Evolutionary conservation across 1,140 invertebrate genomes (phyloP).

Genomic region (Heterodera carotae): DNA sequence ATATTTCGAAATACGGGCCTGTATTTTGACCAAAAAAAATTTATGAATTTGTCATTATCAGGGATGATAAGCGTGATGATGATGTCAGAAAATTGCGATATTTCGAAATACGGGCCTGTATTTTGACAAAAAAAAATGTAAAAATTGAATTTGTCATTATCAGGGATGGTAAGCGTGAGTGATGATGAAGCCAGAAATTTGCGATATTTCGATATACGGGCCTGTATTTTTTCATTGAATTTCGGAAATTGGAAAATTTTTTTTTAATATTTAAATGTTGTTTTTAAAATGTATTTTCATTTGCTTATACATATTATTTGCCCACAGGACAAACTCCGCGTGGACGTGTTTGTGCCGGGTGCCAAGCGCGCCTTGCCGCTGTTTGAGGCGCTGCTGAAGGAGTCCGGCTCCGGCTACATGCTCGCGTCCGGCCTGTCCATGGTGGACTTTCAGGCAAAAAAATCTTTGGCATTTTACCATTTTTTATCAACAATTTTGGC

Average conservation of each 20-base stretch:
- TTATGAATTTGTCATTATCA: neutral
- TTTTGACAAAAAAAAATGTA: no score
- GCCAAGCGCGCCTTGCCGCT: conserved; percentile 31
- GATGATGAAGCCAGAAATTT: no score
- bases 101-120: no score
- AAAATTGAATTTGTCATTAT: neutral
- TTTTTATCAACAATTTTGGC: no score
- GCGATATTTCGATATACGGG: neutral
- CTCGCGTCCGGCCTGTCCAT: conserved; percentile 33
- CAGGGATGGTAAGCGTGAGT: neutral
- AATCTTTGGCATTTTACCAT: neutral
- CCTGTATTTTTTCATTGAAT: neutral
- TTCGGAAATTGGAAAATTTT: neutral
- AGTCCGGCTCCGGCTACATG: conserved; percentile 43
- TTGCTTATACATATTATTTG: neutral
- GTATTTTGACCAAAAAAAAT: no score
- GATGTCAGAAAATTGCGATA: no score
- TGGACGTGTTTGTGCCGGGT: conserved; percentile 28
- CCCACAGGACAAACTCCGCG: conserved; percentile 31
- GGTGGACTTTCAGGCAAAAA: conserved; percentile 30
- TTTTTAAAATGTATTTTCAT: neutral
- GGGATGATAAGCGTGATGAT: no score
- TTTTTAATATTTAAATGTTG: neutral
- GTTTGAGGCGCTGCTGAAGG: conserved; percentile 31
- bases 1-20: no score